Evolutionary conservation across 30 jellyfish, hydroid and myxozoan genomes (phyloP), one percentile per base, ranked within the genome.

Genomic region (Hydractinia echinata): DNA sequence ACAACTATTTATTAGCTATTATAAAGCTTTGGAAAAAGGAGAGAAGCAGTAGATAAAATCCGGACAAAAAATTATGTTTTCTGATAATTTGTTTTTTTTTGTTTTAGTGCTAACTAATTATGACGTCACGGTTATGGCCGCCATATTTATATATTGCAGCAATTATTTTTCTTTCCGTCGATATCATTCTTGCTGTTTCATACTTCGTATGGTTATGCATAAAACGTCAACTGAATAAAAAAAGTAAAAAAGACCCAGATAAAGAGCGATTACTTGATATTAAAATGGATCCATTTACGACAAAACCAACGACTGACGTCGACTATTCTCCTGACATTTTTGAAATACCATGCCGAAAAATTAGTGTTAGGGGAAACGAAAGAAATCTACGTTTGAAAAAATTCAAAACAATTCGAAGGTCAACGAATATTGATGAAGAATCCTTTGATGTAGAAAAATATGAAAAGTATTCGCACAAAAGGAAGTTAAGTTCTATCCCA

Each of bases 391-490:
- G 8, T 19, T 48, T 15, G 8, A 74, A 50, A 15, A 20, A 49
- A n/a, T 16, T 8, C 20, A 54, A 7, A 6, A 48, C 51, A 1
- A 8, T n/a, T 52, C 16, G 39, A 51, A 64, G 21, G 7, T 11
- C 51, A 55, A 7, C 10, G 4, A 10, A 18, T 13, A 10, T 49
- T 74, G 83, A 67, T 30, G 44, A 30, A 30, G 44, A 30, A 30
- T 20, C 61, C 76, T 19, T 74, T 3, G 83, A 74, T 74, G 83
- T 58, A 44, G 7, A 19, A 19, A 54, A 74, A 21, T 74, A 74
- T 74, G 21, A 21, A 9, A 16, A 74, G 5, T 44, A 5, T 4
- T n/a, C 83, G 20, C 15, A 44, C 15, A 74, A 74, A 49, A 19
- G 72, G 3, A n/a, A 74, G 16, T 64, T 71, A 54, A 77, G 55